Percentiles rank a stretch among this genome's conserved stretches.
These are phyloP conservation scores for Chrysolina oricalcia DNA, from an alignment of 2,888 invertebrate genomes.

Conservation along the genomic window DNA sequence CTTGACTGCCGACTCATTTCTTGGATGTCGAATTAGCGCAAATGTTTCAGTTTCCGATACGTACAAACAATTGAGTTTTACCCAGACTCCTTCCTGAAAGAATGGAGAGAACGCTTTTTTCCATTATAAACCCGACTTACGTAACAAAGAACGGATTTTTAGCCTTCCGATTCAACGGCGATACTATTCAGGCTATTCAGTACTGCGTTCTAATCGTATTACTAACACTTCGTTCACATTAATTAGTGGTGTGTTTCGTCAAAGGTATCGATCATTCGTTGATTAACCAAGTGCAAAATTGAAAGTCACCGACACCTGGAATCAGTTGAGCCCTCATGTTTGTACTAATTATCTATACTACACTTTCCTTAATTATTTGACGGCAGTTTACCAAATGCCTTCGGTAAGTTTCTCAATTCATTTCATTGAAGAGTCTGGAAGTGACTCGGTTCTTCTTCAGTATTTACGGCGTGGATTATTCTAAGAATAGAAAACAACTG, in stretches of 20 bases:
- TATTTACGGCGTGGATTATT: too few relatives aligned
- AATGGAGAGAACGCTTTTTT: neutral
- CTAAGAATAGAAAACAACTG: too few relatives aligned
- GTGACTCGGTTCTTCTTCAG: neutral
- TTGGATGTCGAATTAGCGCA: too few relatives aligned
- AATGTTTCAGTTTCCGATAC: too few relatives aligned
- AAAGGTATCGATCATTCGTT: slow-evolving; percentile 62
- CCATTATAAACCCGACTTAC: slow-evolving; percentile 10
- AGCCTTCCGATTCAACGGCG: neutral
- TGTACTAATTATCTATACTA: slow-evolving; percentile 54
- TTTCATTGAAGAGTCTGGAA: neutral
- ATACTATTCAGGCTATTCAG: slow-evolving; percentile 31
- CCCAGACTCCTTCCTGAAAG: too few relatives aligned
- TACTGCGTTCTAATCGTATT: slow-evolving; percentile 62
- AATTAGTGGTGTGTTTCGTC: slow-evolving; percentile 63
- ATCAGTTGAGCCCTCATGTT: slow-evolving; percentile 52
- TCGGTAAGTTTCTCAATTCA: neutral
- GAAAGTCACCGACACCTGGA: slow-evolving; percentile 66
- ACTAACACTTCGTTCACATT: slow-evolving; percentile 66
- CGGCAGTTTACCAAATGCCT: neutral
- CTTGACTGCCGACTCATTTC: too few relatives aligned
- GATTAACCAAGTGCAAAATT: slow-evolving; percentile 66
- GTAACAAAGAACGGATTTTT: slow-evolving; percentile 17
- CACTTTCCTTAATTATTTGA: slow-evolving; percentile 21
- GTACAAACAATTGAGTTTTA: too few relatives aligned